These are phyloP conservation scores for Drosophila mayaguana DNA, from an alignment of 2,888 invertebrate species.

Conservation along the genomic window DNA sequence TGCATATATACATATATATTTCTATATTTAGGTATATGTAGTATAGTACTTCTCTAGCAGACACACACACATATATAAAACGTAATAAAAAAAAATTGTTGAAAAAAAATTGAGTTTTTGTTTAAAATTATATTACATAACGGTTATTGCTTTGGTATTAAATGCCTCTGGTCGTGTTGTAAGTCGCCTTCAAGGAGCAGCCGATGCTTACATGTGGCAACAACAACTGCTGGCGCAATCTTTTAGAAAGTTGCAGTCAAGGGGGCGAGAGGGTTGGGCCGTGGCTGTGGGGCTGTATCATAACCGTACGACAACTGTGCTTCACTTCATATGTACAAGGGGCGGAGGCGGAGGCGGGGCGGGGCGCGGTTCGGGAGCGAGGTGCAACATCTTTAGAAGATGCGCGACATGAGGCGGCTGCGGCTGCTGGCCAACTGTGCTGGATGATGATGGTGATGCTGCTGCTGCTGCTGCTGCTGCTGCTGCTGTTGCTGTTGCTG, in stretches of 20 bases:
- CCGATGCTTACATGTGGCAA: slow-evolving; percentile 13
- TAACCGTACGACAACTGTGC: slow-evolving; percentile 32
- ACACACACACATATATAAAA: slow-evolving; percentile 32
- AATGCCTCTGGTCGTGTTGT: slow-evolving; percentile 83
- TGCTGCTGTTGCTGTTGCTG: slow-evolving; percentile 41
- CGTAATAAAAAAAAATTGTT: slow-evolving; percentile 39
- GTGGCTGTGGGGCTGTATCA: slow-evolving; percentile 1
- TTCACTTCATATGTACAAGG: slow-evolving; percentile 47
- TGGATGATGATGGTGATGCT: slow-evolving; percentile 29
- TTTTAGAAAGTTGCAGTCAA: slow-evolving; percentile 57
- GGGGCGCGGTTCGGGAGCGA: not conserved
- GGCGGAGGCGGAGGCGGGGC: not conserved
- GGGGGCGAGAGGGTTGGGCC: slow-evolving; percentile 3
- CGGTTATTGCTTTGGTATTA: slow-evolving; percentile 84
- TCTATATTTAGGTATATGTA: slow-evolving; percentile 24
- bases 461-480: slow-evolving; percentile 23
- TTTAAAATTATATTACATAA: slow-evolving; percentile 80
- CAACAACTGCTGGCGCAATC: slow-evolving; percentile 37
- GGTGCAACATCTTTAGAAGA: slow-evolving; percentile 81
- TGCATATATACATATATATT: slow-evolving; percentile 18
- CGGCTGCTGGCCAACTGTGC: slow-evolving; percentile 76
- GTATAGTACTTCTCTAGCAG: slow-evolving; percentile 31
- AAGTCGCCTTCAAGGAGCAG: slow-evolving; percentile 64
- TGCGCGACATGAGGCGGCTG: slow-evolving; percentile 84
- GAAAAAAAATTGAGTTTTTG: slow-evolving; percentile 44